Conservation (phyloP, 2,888 invertebrate species). For the Apamea crenata region DNA sequence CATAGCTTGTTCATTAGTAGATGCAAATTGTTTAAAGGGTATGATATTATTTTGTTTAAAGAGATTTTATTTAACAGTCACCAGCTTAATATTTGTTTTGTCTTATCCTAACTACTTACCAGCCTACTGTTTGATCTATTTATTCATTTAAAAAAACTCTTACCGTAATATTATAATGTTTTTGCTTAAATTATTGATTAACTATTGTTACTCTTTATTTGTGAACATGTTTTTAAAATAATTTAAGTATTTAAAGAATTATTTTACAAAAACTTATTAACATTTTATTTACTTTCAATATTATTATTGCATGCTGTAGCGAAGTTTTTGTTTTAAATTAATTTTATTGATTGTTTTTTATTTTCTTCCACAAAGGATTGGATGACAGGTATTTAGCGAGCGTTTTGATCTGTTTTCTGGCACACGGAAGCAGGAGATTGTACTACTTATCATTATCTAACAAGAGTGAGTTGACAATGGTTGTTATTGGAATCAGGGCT, state of each 20-base stretch:
- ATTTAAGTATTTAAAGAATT: slow-evolving; percentile 3
- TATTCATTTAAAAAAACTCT: background rate
- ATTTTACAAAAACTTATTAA: slow-evolving; percentile 1
- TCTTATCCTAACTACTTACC: background rate
- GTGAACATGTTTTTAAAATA: background rate
- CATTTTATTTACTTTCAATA: slow-evolving; percentile 1
- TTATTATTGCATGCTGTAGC: slow-evolving; percentile 21
- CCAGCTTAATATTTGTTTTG: slow-evolving; percentile 7
- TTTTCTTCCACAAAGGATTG: slow-evolving; percentile 78
- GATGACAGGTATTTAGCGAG: slow-evolving; percentile 76
- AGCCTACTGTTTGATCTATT: background rate
- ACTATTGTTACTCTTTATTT: background rate
- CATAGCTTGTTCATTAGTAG: too few relatives aligned
- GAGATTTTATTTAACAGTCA: background rate
- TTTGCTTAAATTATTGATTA: background rate
- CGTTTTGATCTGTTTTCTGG: slow-evolving; percentile 75
- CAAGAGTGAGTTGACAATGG: slow-evolving; percentile 71
- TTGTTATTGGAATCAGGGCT: slow-evolving; percentile 61
- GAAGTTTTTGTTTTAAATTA: slow-evolving; percentile 43
- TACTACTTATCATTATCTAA: slow-evolving; percentile 65
- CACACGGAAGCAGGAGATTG: slow-evolving; percentile 72
- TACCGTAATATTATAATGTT: background rate
- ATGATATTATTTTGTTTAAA: slow-evolving; percentile 2
- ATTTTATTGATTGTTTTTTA: slow-evolving; percentile 62
- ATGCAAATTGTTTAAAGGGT: slow-evolving; percentile 12